A percentile compares a stretch with the other conserved stretches of the same genome.
phyloP scores from a whole-genome alignment of 2,797 vertebrate genomes.

The Hippopotamyrus pictus region DNA sequence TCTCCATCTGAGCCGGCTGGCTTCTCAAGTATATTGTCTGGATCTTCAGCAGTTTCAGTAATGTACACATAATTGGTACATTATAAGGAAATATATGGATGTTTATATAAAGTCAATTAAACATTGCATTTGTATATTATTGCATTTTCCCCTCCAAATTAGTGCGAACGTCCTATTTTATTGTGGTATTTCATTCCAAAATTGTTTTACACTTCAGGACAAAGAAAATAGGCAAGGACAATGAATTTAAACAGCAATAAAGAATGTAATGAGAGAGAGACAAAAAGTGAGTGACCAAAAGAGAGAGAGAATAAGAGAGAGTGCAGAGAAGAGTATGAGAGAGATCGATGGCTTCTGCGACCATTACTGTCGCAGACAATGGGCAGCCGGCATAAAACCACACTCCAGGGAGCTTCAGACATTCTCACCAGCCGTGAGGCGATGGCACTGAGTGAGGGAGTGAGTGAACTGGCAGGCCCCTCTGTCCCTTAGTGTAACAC shows the following conservation, averaged over 20 bases:
- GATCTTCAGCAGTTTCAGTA: not conserved
- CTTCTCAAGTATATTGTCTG: not conserved
- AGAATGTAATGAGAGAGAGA: not conserved
- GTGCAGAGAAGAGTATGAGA: not conserved
- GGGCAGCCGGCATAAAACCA: not conserved
- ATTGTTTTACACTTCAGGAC: not conserved
- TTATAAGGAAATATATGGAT: slow-evolving; percentile 1
- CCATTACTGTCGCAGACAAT: not conserved
- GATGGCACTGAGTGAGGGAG: not conserved
- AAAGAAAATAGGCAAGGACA: not conserved
- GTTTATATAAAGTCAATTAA: slow-evolving; percentile 9
- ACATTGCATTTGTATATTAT: not conserved
- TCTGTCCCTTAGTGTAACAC: not conserved
- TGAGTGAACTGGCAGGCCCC: not conserved
- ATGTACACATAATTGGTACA: not conserved
- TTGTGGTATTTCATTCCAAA: not conserved
- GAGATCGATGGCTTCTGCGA: not conserved
- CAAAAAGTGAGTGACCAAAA: not conserved
- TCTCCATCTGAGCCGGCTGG: not conserved
- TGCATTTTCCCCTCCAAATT: not conserved
- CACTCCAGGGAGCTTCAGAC: not conserved
- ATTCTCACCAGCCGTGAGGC: too few species aligned
- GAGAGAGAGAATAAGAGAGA: not conserved
- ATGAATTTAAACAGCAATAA: not conserved
- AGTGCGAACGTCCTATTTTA: not conserved